These are phyloP conservation scores for Nebria ingens DNA, from an alignment of 1,140 invertebrate species.

Conservation along the genomic window DNA sequence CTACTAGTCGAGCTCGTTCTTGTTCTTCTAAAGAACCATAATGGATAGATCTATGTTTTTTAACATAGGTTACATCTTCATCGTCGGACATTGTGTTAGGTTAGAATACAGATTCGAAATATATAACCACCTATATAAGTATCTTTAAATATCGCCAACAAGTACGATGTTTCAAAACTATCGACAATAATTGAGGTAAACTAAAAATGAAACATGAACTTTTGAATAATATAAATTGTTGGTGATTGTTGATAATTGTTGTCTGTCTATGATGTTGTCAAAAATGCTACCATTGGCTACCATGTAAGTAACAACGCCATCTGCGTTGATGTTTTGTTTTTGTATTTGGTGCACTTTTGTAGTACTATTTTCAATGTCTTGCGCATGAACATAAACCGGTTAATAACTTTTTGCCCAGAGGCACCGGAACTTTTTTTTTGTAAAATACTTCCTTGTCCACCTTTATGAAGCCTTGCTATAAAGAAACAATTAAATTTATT, in stretches of 20 bases:
- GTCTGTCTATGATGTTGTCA: too few relatives aligned
- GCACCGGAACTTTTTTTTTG: conserved; percentile 5
- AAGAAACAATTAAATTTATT: not conserved
- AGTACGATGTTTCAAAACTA: too few relatives aligned
- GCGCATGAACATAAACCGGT: conserved; percentile 6
- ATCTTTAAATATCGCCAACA: too few relatives aligned
- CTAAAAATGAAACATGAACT: too few relatives aligned
- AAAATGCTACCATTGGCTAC: not conserved
- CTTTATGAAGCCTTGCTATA: not conserved
- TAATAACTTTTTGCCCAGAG: conserved; percentile 2
- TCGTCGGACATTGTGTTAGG: conserved; percentile 70
- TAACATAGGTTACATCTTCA: conserved; percentile 63
- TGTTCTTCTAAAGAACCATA: conserved; percentile 82
- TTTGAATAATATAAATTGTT: too few relatives aligned
- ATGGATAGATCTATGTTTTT: conserved; percentile 67
- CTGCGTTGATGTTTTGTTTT: too few relatives aligned
- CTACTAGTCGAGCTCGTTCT: conserved; percentile 50
- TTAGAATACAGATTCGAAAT: not conserved
- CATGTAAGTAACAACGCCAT: too few relatives aligned
- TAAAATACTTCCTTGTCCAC: not conserved
- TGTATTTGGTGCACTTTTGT: too few relatives aligned
- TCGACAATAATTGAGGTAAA: too few relatives aligned
- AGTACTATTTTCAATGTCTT: too few relatives aligned
- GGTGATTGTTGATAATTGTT: too few relatives aligned
- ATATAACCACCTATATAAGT: too few relatives aligned